Conservation (phyloP, 2,888 invertebrate species). For the Agrochola lychnidis region DNA sequence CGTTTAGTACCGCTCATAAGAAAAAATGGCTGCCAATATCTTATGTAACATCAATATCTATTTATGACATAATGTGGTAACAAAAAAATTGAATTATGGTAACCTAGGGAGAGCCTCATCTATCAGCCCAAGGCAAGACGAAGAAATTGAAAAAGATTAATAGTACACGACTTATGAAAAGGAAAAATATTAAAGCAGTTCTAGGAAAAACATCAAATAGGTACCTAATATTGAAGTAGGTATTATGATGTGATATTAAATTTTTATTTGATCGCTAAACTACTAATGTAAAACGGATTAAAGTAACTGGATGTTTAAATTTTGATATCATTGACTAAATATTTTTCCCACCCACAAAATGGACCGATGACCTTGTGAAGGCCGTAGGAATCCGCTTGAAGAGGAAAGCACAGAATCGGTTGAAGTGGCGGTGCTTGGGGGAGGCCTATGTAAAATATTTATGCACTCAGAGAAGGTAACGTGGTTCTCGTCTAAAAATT, state of each 20-base stretch:
- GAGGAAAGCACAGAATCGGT: no score
- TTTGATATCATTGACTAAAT: background rate
- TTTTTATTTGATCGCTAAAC: slow-evolving; percentile 27
- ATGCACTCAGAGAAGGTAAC: background rate
- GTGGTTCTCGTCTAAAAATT: background rate
- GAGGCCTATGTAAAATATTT: background rate
- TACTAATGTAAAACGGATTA: slow-evolving; percentile 8
- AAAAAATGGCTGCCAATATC: slow-evolving; percentile 32
- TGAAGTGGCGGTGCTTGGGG: no score
- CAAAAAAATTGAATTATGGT: slow-evolving; percentile 40
- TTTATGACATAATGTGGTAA: slow-evolving; percentile 19
- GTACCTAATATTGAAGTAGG: background rate
- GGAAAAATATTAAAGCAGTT: slow-evolving; percentile 7
- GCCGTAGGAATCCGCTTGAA: no score
- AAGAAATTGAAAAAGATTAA: slow-evolving; percentile 55
- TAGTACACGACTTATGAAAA: slow-evolving; percentile 25
- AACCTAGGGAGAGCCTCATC: slow-evolving; percentile 33
- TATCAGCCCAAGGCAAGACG: slow-evolving; percentile 30
- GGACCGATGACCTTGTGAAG: no score
- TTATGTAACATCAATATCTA: slow-evolving; percentile 35
- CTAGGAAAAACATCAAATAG: slow-evolving; percentile 21
- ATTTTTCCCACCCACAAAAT: background rate
- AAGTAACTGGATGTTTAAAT: slow-evolving; percentile 8
- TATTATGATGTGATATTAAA: slow-evolving; percentile 13
- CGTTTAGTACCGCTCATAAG: slow-evolving; percentile 28